phyloP scores from a whole-genome alignment of 1,140 invertebrate genomes.

The Pachypeltis micranthus region DNA sequence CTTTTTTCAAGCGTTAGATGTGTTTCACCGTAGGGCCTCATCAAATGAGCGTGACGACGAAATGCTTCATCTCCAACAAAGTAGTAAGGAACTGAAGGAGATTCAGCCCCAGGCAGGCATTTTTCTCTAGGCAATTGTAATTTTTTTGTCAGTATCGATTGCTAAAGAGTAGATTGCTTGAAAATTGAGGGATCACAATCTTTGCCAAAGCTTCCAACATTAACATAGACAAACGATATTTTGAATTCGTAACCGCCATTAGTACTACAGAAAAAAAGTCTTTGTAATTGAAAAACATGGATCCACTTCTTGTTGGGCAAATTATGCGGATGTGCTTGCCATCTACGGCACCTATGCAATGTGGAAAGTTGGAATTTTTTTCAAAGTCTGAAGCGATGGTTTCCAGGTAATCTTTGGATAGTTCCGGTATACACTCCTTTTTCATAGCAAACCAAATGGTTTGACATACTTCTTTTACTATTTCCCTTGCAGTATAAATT shows the following conservation, averaged over 20 bases:
- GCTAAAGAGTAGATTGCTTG: constrained; percentile 25
- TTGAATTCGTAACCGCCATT: constrained; percentile 34
- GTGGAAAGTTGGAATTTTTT: constrained; percentile 34
- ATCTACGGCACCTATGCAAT: constrained; percentile 37
- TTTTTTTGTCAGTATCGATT: constrained; percentile 18
- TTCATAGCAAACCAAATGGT: constrained; percentile 24
- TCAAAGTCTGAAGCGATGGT: constrained; percentile 29
- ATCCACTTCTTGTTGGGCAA: constrained; percentile 28
- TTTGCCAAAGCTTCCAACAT: constrained; percentile 35
- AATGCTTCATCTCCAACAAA: constrained; percentile 36
- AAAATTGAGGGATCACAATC: constrained; percentile 28
- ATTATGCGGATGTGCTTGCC: constrained; percentile 33
- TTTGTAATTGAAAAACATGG: constrained; percentile 37
- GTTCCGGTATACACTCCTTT: not conserved
- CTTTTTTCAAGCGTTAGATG: constrained; percentile 26
- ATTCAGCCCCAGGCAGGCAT: constrained; percentile 21
- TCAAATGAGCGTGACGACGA: constrained; percentile 29
- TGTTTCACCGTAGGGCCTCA: constrained; percentile 32
- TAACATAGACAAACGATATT: constrained; percentile 36
- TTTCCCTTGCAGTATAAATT: constrained; percentile 3
- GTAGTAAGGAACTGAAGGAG: constrained; percentile 24
- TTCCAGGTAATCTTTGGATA: constrained; percentile 26
- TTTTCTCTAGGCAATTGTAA: constrained; percentile 21
- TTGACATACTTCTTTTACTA: constrained; percentile 23
- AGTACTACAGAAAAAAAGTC: constrained; percentile 33